phyloP scores from a whole-genome alignment of 2,888 invertebrate species.

The Drosophila mulleri region DNA sequence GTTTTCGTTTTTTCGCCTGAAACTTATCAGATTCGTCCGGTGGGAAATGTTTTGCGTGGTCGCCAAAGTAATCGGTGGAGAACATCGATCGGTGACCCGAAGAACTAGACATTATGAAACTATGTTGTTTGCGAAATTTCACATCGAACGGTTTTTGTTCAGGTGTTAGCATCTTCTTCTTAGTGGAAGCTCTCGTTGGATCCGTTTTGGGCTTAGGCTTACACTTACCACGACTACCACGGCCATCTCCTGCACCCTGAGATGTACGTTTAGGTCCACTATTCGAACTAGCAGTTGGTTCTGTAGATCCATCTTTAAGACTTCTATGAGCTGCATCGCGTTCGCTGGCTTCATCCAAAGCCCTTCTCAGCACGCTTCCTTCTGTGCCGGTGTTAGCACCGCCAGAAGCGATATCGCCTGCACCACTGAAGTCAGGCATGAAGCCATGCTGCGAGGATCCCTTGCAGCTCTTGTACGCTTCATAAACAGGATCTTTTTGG shows the following conservation, averaged over 20 bases:
- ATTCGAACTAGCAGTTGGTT: neutral
- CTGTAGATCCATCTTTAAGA: neutral
- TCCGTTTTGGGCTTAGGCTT: neutral
- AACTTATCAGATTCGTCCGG: neutral
- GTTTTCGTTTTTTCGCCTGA: no score
- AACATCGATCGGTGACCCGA: neutral
- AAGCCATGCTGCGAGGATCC: neutral
- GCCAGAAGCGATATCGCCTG: neutral
- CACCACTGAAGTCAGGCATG: neutral
- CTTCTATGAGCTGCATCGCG: no score
- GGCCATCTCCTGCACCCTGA: neutral
- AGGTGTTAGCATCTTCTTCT: neutral
- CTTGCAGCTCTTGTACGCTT: conserved; percentile 27
- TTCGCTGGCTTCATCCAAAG: neutral
- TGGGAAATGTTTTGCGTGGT: neutral
- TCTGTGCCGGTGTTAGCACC: neutral
- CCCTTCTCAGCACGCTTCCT: neutral
- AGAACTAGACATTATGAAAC: neutral
- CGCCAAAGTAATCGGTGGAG: neutral
- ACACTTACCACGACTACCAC: neutral
- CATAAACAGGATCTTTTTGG: neutral
- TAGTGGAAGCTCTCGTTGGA: neutral
- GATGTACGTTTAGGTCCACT: neutral
- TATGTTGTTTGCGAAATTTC: neutral
- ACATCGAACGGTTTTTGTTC: neutral